Conservation (phyloP, 1,140 invertebrate genomes). For the Anastrepha ludens region DNA sequence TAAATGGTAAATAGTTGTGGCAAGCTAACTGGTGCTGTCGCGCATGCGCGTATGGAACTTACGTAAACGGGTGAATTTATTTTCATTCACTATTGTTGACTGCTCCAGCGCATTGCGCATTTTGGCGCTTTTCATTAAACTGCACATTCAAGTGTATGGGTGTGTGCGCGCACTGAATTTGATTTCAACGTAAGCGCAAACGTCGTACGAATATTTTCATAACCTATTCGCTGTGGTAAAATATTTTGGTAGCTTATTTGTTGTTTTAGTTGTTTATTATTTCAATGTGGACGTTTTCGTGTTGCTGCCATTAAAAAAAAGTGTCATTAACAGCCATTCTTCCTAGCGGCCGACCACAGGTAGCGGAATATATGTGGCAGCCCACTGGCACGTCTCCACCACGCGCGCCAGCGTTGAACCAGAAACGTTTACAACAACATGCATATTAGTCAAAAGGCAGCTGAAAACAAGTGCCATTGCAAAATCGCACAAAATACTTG, state of each 20-base stretch:
- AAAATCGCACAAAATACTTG: conserved; percentile 43
- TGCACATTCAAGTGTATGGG: background rate
- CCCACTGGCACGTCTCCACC: background rate
- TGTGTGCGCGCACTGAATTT: background rate
- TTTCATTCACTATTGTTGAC: conserved; percentile 34
- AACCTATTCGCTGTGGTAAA: background rate
- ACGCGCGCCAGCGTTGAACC: background rate
- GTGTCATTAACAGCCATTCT: background rate
- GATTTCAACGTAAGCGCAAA: background rate
- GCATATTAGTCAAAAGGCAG: conserved; percentile 10
- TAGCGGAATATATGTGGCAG: background rate
- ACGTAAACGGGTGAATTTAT: conserved; percentile 48
- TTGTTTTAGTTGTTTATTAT: background rate
- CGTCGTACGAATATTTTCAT: background rate
- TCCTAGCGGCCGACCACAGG: background rate
- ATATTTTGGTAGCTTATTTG: background rate
- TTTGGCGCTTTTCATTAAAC: conserved; percentile 37
- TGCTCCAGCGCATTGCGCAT: background rate
- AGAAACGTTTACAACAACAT: background rate
- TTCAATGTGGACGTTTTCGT: background rate
- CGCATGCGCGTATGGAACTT: conserved; percentile 14
- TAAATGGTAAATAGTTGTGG: background rate
- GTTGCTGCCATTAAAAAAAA: background rate
- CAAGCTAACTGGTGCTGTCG: conserved; percentile 15
- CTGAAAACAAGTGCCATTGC: conserved; percentile 45